Evolutionary conservation across 2,888 invertebrate species (phyloP), one percentile per base, ranked within the genome.

Genomic region (Silvanus unidentatus): DNA sequence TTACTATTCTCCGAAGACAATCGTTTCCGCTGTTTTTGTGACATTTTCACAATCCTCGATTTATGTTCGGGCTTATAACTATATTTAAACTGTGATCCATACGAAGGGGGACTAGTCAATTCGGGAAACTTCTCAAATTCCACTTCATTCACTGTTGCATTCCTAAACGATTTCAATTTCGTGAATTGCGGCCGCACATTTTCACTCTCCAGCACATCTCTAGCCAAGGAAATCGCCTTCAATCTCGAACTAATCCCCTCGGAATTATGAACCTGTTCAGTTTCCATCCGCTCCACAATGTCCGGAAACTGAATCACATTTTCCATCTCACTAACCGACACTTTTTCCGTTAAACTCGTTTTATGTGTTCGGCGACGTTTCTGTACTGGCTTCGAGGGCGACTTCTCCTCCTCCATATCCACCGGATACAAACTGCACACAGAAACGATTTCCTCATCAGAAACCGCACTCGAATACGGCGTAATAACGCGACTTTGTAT

Each of bases 401-500:
- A 39, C 39, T 55, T 48, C 49, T 73, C 69, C 48, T 69, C 69
- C 8, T 75, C 71, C 35, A 79, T 58, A 45, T 75, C 73, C 1
- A 79, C 67, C 0, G 78, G 76, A 52, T 63, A 68, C 15, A 51
- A 65, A 43, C 68, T 71, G 10, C 68, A 69, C 11, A 71, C 71
- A 39, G 73, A 72, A 28, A 73, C 63, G 27, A 81, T 72, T 1
- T 65, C 60, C 48, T 82, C 81, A 62, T 85, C 84, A 2, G 66
- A 69, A 1, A 80, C 77, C 0, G 82, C 82, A 37, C 78, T 77
- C 13, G 74, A 79, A 60, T 81, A 81, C 0, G 86, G 85, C 0
- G 85, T 84, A n/a, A 86, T 81, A 1, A 81, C 71, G 39, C 85
- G 73, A 16, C 78, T 81, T 2, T 77, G 70, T 78, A 85, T 73